Percentiles rank a stretch among this genome's conserved stretches.
Conservation (phyloP, 2,888 invertebrate genomes). For the Rotaria macrura region DNA sequence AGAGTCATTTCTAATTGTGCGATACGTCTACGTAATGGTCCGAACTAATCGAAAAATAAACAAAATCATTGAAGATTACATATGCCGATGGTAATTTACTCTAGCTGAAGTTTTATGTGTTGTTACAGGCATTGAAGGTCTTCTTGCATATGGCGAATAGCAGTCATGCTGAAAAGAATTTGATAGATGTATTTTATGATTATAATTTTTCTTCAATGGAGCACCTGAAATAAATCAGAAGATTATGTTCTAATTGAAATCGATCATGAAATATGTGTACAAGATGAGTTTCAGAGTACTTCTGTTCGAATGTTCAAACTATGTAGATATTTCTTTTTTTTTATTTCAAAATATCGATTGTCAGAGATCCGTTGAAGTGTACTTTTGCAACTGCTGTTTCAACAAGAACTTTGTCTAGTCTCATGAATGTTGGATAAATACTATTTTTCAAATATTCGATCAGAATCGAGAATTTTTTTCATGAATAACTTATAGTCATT, state of each 20-base stretch:
- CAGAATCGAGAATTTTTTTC: too few species aligned
- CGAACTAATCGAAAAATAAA: not conserved
- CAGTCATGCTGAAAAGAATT: not conserved
- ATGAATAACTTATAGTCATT: too few species aligned
- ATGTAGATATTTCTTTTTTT: too few species aligned
- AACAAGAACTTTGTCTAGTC: too few species aligned
- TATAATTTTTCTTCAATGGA: not conserved
- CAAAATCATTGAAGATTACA: not conserved
- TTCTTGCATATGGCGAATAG: not conserved
- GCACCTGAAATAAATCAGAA: not conserved
- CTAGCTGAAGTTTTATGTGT: not conserved
- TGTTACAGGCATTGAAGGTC: not conserved
- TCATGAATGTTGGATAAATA: too few species aligned
- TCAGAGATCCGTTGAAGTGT: too few species aligned
- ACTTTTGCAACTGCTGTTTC: too few species aligned
- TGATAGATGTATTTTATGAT: not conserved
- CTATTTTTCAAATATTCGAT: too few species aligned
- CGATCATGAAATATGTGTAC: too few species aligned
- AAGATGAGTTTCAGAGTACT: too few species aligned
- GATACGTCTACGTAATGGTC: not conserved
- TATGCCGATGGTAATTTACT: not conserved
- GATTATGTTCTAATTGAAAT: not conserved
- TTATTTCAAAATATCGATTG: too few species aligned
- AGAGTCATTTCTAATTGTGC: not conserved
- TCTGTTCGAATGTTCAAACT: too few species aligned